phyloP scores from a whole-genome alignment of 2,888 invertebrate genomes.

The Ernsta delagoae region DNA sequence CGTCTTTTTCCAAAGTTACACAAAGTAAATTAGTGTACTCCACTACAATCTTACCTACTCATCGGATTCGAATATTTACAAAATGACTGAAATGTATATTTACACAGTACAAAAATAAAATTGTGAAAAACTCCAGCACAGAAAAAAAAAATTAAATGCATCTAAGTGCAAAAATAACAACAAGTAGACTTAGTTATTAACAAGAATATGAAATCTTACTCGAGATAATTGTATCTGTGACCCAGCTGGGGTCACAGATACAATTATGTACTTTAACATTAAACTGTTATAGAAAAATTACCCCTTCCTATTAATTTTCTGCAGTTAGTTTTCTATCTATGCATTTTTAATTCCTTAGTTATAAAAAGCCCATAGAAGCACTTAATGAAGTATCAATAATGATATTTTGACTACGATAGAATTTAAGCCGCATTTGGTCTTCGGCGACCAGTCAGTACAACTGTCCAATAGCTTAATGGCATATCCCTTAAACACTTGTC shows the following conservation, averaged over 20 bases:
- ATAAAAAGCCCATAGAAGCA: background rate
- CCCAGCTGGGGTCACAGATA: background rate
- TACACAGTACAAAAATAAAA: conserved; percentile 27
- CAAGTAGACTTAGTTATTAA: background rate
- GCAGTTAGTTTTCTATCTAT: background rate
- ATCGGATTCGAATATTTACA: conserved; percentile 45
- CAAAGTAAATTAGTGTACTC: conserved; percentile 15
- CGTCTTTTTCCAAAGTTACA: conserved; percentile 49
- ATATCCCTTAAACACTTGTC: no score
- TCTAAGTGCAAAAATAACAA: conserved; percentile 15
- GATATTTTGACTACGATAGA: background rate
- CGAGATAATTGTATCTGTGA: no score
- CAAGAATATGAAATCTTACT: background rate
- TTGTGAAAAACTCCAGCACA: conserved; percentile 13
- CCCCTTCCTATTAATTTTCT: background rate
- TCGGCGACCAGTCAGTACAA: no score
- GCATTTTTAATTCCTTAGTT: background rate
- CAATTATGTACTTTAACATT: background rate
- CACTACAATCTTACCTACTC: conserved; percentile 32
- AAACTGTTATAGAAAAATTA: background rate
- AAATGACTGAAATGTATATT: conserved; percentile 31
- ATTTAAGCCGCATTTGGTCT: no score
- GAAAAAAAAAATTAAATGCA: conserved; percentile 30
- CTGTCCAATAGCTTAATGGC: no score
- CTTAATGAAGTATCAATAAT: background rate